Base-by-base conservation (phyloP, 2,113 vertebrate species). In the Hemicordylus capensis region DNA sequence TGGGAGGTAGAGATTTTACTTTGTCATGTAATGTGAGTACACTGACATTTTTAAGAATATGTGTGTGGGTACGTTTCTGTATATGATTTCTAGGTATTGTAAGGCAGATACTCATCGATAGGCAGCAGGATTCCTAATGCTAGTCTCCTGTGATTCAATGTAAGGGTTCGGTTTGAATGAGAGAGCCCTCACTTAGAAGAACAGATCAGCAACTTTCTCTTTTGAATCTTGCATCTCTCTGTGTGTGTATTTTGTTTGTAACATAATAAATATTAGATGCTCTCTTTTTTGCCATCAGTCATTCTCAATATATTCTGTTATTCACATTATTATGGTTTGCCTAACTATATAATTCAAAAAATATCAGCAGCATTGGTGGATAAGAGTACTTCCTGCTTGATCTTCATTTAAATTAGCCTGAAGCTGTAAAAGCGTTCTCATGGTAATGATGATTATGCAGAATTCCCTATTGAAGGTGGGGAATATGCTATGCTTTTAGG, bases 401-500 rank as follows among this genome's bases (percentile, higher is more conserved):
- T 46, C 1, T 7, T 28, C 22, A 59, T 74, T 83, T 80, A 37
- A 83, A 48, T 17, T 6, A 48, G 11, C 59, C 54, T 63, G 31
- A 22, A 46, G 69, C 42, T 48, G 26, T 63, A 75, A 48, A 81
- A 2, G 51, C 7, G 14, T 37, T 17, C 34, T 39, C 37, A 26
- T 70, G 66, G 8, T 39, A 70, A 26, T 58, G 34, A 44, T 39
- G 24, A 88, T 82, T 82, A 83, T 72, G 81, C 78, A 44, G 83
- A 76, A 24, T 1, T 64, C 1, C 4, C 10, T 42, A 8, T 54
- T 86, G 77, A 88, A 89, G 80, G 4, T 81, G 9, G 51, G 17
- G 42, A 12, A n/a, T 2, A 72, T 82, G 20, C 19, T 66, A 81
- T 76, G 85, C 81, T 76, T 80, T 75, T 6, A 67, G 54, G 48